Base-by-base conservation (phyloP, 2,113 vertebrate genomes). In the Ia io region DNA sequence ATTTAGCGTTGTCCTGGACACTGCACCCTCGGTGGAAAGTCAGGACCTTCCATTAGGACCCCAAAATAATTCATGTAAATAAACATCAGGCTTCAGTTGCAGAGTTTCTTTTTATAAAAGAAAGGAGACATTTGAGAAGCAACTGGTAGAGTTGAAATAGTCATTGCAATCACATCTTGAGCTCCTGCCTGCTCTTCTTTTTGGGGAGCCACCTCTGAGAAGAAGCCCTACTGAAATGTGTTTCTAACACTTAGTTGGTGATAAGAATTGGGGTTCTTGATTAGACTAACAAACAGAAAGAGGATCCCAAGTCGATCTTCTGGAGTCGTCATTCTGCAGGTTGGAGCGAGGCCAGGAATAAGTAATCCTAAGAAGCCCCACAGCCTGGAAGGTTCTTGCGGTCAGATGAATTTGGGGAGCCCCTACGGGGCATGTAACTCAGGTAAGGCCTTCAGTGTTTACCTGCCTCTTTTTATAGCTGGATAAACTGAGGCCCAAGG, bases 81-180 rank as follows among this genome's bases (percentile, higher is more conserved):
- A 95, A 85, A 47, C 7, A 88, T 0, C 23, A 37, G 40, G 63
- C 18, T 91, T 86, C 16, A 37, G 40, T 76, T 77, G 13, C 77
- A 84, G 65, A 76, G 65, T 61, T 84, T 80, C 71, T 53, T 95
- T 90, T 93, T 87, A 73, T 90, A 76, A 79, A 71, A 90, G 84
- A 69, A 14, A 78, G 23, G 61, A 44, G 76, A 65, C 20, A 59
- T 47, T 25, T n/a, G 76, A 89, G 79, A 59, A 69, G 47, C 35
- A 78, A 11, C n/a, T 0, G 9, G 5, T 69, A 13, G 2, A 6
- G 16, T n/a, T 56, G 51, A 76, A 76, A 23, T 8, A 25, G 32
- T 83, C 67, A 8, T 12, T 49, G 3, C 2, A 11, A 14, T 40
- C 30, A 4, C 47, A 16, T 32, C 61, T 78, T 63, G 18, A 63